These are phyloP conservation scores for Heterotilapia buettikoferi DNA, from an alignment of 2,113 vertebrate species.

Conservation along the genomic window DNA sequence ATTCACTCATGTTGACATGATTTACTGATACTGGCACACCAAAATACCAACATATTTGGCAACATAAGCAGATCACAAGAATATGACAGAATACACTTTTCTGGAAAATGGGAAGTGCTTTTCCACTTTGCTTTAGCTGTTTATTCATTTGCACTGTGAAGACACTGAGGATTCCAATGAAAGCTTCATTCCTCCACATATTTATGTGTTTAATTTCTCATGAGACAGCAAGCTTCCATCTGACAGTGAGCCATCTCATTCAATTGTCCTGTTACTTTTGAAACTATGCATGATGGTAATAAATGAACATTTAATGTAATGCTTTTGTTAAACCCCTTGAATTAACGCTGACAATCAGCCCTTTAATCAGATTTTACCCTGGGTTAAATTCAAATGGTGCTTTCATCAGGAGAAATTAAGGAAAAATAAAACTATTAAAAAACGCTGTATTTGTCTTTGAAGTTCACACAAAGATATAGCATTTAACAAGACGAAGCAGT, in stretches of 20 bases:
- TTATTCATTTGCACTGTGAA: not conserved
- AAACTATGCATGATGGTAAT: not conserved
- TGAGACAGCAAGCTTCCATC: not conserved
- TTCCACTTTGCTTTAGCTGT: not conserved
- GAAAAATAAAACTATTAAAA: not conserved
- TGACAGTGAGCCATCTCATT: too few relatives aligned
- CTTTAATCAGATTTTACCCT: not conserved
- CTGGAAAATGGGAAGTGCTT: not conserved
- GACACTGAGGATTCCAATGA: not conserved
- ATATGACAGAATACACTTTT: not conserved
- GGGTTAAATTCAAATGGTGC: not conserved
- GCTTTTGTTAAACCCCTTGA: not conserved
- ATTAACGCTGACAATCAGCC: not conserved
- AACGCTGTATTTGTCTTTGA: not conserved
- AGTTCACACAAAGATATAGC: not conserved
- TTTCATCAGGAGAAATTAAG: not conserved
- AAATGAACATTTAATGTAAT: not conserved
- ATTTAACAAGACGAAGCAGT: not conserved
- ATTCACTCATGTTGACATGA: not conserved
- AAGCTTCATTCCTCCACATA: not conserved
- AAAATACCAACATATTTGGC: not conserved
- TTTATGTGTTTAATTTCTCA: not conserved
- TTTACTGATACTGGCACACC: not conserved
- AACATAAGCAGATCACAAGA: not conserved
- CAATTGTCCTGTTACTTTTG: not conserved